Percentiles rank a stretch among this genome's conserved stretches.
Evolutionary conservation across 53 echinoderm and acorn worm genomes (phyloP).

Genomic region (Paracentrotus lividus): DNA sequence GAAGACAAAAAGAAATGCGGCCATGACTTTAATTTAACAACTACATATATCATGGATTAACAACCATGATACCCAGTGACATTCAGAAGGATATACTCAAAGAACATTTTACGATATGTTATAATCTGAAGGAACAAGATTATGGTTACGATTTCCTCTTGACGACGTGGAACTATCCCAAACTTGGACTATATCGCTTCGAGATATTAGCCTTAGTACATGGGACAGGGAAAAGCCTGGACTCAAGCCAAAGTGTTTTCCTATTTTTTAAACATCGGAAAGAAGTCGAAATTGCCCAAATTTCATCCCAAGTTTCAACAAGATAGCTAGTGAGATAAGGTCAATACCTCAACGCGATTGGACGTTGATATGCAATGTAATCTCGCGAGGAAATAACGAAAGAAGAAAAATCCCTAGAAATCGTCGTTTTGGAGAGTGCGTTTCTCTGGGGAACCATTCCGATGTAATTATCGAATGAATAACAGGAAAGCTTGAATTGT

Average conservation of each 20-base stretch:
- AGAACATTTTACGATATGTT: slow-evolving; percentile 22
- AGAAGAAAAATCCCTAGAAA: neutral
- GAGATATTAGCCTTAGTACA: neutral
- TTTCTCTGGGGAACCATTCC: slow-evolving; percentile 19
- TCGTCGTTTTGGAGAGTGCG: neutral
- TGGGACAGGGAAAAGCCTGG: neutral
- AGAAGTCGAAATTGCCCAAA: slow-evolving; percentile 49
- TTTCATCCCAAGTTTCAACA: slow-evolving; percentile 52
- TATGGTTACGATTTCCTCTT: neutral
- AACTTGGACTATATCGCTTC: neutral
- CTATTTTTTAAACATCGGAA: slow-evolving; percentile 51
- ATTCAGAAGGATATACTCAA: neutral
- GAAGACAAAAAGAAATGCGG: neutral
- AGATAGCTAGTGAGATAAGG: slow-evolving; percentile 38
- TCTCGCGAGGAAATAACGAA: neutral
- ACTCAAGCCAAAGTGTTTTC: slow-evolving; percentile 32
- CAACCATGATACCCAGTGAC: neutral
- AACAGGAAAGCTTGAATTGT: slow-evolving; percentile 44
- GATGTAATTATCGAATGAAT: slow-evolving; percentile 44
- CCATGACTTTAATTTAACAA: neutral
- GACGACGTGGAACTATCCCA: slow-evolving; percentile 17
- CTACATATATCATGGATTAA: neutral
- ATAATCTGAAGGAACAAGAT: slow-evolving; percentile 37
- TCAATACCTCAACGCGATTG: slow-evolving; percentile 25
- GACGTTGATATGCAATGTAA: neutral